These are phyloP conservation scores for Periophthalmodon schlosseri DNA, from an alignment of 2,113 vertebrate genomes.

Conservation along the genomic window DNA sequence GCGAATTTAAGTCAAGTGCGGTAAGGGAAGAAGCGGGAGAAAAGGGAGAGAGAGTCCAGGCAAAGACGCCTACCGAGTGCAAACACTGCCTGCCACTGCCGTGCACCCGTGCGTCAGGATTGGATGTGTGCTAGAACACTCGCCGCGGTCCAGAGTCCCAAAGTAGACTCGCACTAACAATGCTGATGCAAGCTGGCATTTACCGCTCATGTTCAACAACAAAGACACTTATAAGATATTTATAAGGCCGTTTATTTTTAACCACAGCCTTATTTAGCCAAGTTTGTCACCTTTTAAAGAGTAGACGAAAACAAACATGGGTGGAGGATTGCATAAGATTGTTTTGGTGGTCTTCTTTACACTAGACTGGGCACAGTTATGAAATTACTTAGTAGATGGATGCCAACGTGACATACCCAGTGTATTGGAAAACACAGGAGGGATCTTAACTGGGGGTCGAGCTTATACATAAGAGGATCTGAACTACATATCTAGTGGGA, in stretches of 20 bases:
- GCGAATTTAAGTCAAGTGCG: slow-evolving; percentile 60
- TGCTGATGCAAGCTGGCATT: slow-evolving; percentile 58
- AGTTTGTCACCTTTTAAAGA: not conserved
- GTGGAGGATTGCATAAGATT: slow-evolving; percentile 63
- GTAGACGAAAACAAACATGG: not conserved
- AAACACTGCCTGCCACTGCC: slow-evolving; percentile 29
- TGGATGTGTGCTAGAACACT: slow-evolving; percentile 38
- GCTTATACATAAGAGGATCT: slow-evolving; percentile 11
- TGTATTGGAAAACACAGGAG: slow-evolving; percentile 28
- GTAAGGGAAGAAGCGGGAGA: not conserved
- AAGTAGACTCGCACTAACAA: slow-evolving; percentile 50
- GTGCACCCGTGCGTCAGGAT: slow-evolving; percentile 53
- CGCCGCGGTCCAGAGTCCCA: slow-evolving; percentile 40
- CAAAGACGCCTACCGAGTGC: slow-evolving; percentile 58
- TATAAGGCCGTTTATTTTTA: slow-evolving; percentile 34
- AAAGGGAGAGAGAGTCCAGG: slow-evolving; percentile 35
- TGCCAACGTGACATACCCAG: slow-evolving; percentile 54
- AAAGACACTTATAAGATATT: slow-evolving; percentile 40
- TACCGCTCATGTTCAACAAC: slow-evolving; percentile 25
- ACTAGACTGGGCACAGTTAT: slow-evolving; percentile 59
- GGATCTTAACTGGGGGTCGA: slow-evolving; percentile 20
- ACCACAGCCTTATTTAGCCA: not conserved
- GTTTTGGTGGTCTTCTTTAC: slow-evolving; percentile 47
- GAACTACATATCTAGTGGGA: not conserved
- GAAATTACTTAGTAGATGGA: slow-evolving; percentile 56